Evolutionary conservation across 2,888 invertebrate genomes (phyloP).

Genomic region (Vanessa cardui): DNA sequence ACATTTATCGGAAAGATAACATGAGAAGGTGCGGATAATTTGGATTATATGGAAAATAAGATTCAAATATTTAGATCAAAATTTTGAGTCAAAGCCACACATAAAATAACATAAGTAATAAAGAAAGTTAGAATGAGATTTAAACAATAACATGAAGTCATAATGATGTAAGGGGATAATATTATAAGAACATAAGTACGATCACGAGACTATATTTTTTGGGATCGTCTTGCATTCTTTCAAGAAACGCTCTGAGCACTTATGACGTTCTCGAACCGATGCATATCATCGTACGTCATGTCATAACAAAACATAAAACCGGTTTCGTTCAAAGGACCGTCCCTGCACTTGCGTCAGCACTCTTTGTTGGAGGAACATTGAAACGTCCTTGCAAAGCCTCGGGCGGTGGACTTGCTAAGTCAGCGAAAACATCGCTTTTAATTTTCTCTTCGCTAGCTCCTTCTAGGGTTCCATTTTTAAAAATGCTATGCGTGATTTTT

Average conservation of each 20-base stretch:
- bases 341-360: constrained; percentile 9
- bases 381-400: constrained; percentile 9
- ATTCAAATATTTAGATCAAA: too few species aligned
- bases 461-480: neutral
- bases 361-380: neutral
- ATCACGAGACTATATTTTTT: too few species aligned
- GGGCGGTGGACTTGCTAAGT: neutral
- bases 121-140: too few species aligned
- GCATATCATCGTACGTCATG: constrained; percentile 4
- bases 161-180: too few species aligned
- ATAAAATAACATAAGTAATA: too few species aligned
- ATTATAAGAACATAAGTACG: too few species aligned
- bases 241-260: neutral
- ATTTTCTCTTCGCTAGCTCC: constrained; percentile 2
- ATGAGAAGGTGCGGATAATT: too few species aligned
- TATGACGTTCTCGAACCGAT: neutral
- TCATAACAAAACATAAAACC: constrained; percentile 2
- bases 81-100: too few species aligned
- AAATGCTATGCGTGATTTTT: neutral
- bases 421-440: constrained; percentile 10
- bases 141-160: too few species aligned
- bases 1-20: too few species aligned
- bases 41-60: too few species aligned
- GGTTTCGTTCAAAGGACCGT: constrained; percentile 4
- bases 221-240: too few species aligned